Base-by-base conservation (phyloP, 2,113 vertebrate species). In the Chauna torquata region DNA sequence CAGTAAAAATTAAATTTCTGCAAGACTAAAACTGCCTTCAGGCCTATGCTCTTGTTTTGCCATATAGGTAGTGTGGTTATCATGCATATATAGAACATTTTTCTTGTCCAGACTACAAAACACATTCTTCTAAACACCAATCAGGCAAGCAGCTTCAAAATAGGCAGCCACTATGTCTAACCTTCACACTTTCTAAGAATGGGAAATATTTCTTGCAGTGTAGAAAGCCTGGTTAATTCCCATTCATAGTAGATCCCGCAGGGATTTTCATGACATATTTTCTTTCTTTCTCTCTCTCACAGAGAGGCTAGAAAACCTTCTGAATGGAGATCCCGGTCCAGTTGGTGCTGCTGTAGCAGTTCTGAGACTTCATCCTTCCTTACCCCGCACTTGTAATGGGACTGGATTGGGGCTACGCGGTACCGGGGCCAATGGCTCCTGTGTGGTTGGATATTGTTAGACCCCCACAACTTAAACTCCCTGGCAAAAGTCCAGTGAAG, bases 381-480 rank as follows among this genome's bases (percentile, higher is more conserved):
- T 40, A 28, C 62, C 34, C 68, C 6, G 8, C 36, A 11, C 30
- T 71, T 50, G 40, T 11, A 16, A 4, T 50, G 52, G 49, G 6
- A 25, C 34, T 49, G 62, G 11, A 9, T 30, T 57, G 34, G 40
- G 28, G 16, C 50, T 55, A 32, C 8, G 6, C 23, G 14, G 25
- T 36, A 38, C 32, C 16, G 52, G 54, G n/a, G 64, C n/a, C 30
- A 0, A 0, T 49, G 62, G 23, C n/a, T 55, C 0, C 0, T 59
- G 30, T 11, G 3, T 44, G 14, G 19, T 27, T 61, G 40, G 12
- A 4, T 72, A 8, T 13, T 70, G 20, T 75, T 70, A 38, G 44
- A 24, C 38, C 8, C 8, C 17, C 6, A 6, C 36, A 12, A 65
- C 45, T 25, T 49, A 20, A 50, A 52, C 40, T 65, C 18, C 44